These are phyloP conservation scores for Mythimna ferrago DNA, from an alignment of 2,888 invertebrate species.

Conservation along the genomic window DNA sequence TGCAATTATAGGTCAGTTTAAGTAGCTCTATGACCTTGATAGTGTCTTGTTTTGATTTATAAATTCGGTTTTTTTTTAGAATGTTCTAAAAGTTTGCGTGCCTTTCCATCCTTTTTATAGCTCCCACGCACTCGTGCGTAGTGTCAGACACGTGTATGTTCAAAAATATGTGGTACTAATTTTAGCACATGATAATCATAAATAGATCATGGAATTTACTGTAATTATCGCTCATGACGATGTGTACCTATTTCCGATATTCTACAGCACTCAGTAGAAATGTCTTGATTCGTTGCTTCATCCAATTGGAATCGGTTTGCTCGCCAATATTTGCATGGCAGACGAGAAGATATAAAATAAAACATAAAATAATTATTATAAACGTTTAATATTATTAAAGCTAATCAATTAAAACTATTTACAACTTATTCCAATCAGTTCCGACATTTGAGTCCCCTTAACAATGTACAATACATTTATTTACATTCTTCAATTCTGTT, in stretches of 20 bases:
- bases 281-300: neutral
- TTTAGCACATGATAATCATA: neutral
- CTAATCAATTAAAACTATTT: conserved; percentile 80
- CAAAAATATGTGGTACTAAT: conserved; percentile 6
- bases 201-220: neutral
- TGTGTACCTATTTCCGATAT: neutral
- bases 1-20: conserved; percentile 49
- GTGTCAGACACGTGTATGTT: conserved; percentile 11
- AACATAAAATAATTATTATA: conserved; percentile 68
- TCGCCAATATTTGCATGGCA: neutral
- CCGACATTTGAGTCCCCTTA: conserved; percentile 82
- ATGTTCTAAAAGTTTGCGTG: conserved; percentile 20
- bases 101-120: conserved; percentile 20
- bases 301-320: neutral
- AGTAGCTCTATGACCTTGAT: conserved; percentile 45
- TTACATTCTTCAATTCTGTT: conserved; percentile 65
- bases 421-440: conserved; percentile 89
- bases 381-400: conserved; percentile 79
- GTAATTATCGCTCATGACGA: neutral
- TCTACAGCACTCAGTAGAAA: neutral
- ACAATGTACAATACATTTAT: conserved; percentile 73
- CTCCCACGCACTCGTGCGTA: conserved; percentile 10
- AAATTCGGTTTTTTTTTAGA: conserved; percentile 4
- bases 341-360: conserved; percentile 25
- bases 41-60: conserved; percentile 36